Base-by-base conservation (phyloP, 2,797 vertebrate species). In the Pangasius krempfi region DNA sequence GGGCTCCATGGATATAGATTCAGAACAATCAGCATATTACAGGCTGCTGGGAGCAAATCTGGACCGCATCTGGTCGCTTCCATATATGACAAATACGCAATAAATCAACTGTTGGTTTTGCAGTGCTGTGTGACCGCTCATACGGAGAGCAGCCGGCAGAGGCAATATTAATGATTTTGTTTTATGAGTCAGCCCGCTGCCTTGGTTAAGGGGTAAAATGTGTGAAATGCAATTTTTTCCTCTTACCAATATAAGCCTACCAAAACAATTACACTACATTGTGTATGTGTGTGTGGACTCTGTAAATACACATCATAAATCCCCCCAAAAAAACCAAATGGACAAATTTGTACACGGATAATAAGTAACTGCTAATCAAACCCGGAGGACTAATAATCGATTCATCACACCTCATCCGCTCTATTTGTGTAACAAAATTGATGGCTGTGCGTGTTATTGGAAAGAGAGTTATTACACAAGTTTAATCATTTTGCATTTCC, bases 21-120 rank as follows among this genome's bases (percentile, higher is more conserved):
- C 88, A 82, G 87, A 87, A 91, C 91, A 91, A 90, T 89, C 88
- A 89, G 79, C 80, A 87, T 75, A 79, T 86, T 89, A 89, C 85
- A 87, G 70, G 90, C 87, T 90, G 90, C 91, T 89, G 83, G 47
- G 54, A 90, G 88, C 83, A 90, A 91, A 92, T 87, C 89, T 60
- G 90, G 87, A 86, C 86, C 87, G 75, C 81, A 89, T 84, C 89
- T 89, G 84, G 81, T 89, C 86, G 88, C 88, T 88, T 87, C 87
- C 44, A 62, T 89, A 88, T 88, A 87, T 87, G 90, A 91, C 87
- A 83, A 91, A 90, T 89, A 85, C 56, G 86, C 89, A 91, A 91
- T 87, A 90, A 91, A 90, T 91, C 87, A 73, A 30, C 18, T 78
- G 79, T 91, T 91, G 86, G 79, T 82, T 86, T 90, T 66, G 87